These are phyloP conservation scores for Mylabris phalerata DNA, from an alignment of 1,140 invertebrate species.

Conservation along the genomic window DNA sequence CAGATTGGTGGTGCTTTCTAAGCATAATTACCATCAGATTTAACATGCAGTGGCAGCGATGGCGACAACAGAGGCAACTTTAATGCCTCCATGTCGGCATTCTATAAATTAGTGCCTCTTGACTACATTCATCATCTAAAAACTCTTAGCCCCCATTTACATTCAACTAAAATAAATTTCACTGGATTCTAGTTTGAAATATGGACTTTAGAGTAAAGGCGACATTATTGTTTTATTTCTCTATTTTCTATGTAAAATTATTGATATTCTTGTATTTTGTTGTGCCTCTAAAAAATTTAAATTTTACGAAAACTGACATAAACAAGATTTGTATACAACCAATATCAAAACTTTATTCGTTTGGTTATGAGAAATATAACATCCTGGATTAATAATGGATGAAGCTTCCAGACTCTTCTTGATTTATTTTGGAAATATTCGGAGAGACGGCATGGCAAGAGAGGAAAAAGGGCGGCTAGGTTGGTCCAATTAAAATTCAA, in stretches of 20 bases:
- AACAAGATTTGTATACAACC: no score
- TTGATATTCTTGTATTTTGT: no score
- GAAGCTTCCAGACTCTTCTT: neutral
- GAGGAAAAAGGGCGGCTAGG: neutral
- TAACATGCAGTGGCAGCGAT: neutral
- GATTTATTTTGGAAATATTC: slow-evolving; percentile 13
- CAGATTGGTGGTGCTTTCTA: no score
- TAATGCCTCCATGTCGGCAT: neutral
- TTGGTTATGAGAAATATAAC: no score
- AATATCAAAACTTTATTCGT: no score
- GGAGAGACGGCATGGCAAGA: neutral
- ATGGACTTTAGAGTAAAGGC: slow-evolving; percentile 1
- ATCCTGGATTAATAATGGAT: slow-evolving; percentile 11
- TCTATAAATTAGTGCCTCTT: neutral
- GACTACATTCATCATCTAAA: slow-evolving; percentile 1
- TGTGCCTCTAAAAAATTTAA: no score
- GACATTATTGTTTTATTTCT: slow-evolving; percentile 5
- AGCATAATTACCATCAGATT: neutral
- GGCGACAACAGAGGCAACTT: no score
- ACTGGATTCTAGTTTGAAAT: slow-evolving; percentile 1
- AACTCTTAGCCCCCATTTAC: slow-evolving; percentile 4
- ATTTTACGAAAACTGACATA: no score
- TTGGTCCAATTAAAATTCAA: neutral
- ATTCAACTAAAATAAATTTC: slow-evolving; percentile 9
- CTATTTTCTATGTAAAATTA: neutral